phyloP scores from a whole-genome alignment of 2,888 invertebrate species.

The Aporophyla nigra region DNA sequence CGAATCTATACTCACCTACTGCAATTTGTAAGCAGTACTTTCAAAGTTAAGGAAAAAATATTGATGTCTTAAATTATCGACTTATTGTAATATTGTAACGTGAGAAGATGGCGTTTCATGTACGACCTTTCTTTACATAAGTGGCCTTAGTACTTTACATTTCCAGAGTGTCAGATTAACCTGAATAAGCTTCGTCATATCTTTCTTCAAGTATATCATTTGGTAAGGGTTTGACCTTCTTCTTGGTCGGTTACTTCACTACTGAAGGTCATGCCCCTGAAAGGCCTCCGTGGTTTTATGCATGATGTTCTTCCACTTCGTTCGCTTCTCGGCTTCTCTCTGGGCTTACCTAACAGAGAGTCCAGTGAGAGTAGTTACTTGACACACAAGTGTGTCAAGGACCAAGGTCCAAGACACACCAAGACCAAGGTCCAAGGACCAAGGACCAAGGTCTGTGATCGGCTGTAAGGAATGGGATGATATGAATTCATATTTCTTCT shows the following conservation, averaged over 20 bases:
- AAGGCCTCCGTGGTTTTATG: background rate
- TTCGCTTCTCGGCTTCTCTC: background rate
- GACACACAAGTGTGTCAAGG: too few species aligned
- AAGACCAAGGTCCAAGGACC: too few species aligned
- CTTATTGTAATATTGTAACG: slow-evolving; percentile 26
- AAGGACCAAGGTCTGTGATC: too few species aligned
- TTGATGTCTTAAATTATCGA: slow-evolving; percentile 35
- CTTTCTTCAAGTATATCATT: background rate
- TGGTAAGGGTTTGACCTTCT: background rate
- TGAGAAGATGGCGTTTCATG: background rate
- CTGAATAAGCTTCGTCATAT: background rate
- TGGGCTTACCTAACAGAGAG: background rate
- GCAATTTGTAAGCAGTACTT: slow-evolving; percentile 31
- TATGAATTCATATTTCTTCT: background rate
- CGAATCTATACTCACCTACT: slow-evolving; percentile 30
- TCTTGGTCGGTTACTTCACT: background rate
- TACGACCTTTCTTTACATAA: background rate
- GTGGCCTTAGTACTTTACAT: background rate
- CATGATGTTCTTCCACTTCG: background rate
- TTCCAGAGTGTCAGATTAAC: background rate
- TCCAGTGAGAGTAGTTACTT: background rate
- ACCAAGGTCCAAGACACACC: too few species aligned
- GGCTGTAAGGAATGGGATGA: background rate
- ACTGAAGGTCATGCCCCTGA: background rate
- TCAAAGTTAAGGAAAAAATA: slow-evolving; percentile 35